Evolutionary conservation across 2,888 invertebrate species (phyloP).

Genomic region (Hedychridium roseum): DNA sequence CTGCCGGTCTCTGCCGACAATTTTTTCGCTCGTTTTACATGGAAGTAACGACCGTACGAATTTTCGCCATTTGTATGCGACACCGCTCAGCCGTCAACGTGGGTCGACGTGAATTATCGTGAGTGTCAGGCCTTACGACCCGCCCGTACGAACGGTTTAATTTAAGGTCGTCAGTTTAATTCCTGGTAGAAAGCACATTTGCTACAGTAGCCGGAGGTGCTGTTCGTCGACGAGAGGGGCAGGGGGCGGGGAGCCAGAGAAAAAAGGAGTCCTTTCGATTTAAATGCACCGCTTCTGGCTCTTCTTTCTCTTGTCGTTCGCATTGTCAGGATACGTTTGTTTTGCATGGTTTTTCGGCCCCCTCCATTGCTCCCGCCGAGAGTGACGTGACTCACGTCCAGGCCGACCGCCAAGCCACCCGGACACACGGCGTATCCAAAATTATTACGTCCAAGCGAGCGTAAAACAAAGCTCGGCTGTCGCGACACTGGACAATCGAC

Average conservation of each 20-base stretch:
- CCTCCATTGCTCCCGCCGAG: constrained; percentile 5
- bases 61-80: constrained; percentile 57
- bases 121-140: constrained; percentile 52
- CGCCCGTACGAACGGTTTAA: constrained; percentile 53
- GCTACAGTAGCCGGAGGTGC: constrained; percentile 36
- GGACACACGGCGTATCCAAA: not conserved
- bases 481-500: no score
- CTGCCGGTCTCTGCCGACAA: constrained; percentile 25
- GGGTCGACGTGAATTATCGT: constrained; percentile 58
- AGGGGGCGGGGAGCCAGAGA: not conserved
- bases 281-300: constrained; percentile 12
- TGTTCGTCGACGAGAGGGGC: not conserved
- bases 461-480: no score
- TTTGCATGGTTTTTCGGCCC: constrained; percentile 19
- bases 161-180: constrained; percentile 58
- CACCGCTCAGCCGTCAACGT: constrained; percentile 44
- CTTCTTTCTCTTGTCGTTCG: constrained; percentile 8
- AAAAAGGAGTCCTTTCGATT: constrained; percentile 8
- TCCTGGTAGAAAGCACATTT: constrained; percentile 53
- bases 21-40: constrained; percentile 20
- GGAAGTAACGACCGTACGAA: constrained; percentile 46
- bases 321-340: constrained; percentile 18
- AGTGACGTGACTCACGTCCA: constrained; percentile 8
- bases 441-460: constrained; percentile 1
- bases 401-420: not conserved